Conservation (phyloP, 2,113 vertebrate genomes). For the Geococcyx californianus region DNA sequence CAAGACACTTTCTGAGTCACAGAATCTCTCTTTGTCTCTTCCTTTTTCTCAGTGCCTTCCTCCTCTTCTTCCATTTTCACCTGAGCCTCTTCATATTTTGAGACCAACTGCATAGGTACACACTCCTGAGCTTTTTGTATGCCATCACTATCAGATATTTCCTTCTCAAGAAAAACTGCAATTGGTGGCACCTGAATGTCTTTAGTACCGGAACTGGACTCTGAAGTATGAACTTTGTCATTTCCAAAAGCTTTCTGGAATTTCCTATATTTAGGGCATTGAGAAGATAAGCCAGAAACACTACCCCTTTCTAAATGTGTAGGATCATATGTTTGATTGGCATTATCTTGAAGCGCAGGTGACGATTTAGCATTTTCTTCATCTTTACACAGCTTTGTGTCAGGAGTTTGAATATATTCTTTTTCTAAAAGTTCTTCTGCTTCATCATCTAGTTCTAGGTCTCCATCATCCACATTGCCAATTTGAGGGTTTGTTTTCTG, state of each 20-base stretch:
- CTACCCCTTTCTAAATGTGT: slow-evolving; percentile 58
- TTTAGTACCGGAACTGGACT: slow-evolving; percentile 75
- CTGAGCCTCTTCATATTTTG: slow-evolving; percentile 70
- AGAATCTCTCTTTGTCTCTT: slow-evolving; percentile 9
- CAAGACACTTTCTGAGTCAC: background rate
- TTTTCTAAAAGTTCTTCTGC: slow-evolving; percentile 68
- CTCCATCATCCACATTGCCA: slow-evolving; percentile 40
- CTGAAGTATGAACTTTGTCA: slow-evolving; percentile 80
- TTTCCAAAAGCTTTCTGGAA: slow-evolving; percentile 81
- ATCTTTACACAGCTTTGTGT: slow-evolving; percentile 50
- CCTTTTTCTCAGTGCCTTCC: slow-evolving; percentile 17
- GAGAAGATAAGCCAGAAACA: slow-evolving; percentile 67
- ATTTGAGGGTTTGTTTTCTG: slow-evolving; percentile 63
- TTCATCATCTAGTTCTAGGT: slow-evolving; percentile 57
- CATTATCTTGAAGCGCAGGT: slow-evolving; percentile 52
- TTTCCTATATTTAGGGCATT: slow-evolving; percentile 81
- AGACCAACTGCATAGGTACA: slow-evolving; percentile 55
- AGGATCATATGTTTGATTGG: slow-evolving; percentile 59
- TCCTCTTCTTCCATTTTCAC: slow-evolving; percentile 50
- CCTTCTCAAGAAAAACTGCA: slow-evolving; percentile 72
- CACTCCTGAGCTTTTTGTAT: slow-evolving; percentile 65
- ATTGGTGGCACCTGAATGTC: slow-evolving; percentile 71
- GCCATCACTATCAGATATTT: slow-evolving; percentile 65
- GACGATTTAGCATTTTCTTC: slow-evolving; percentile 59
- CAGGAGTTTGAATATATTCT: slow-evolving; percentile 51